A percentile compares a stretch with the other conserved stretches of the same genome.
Conservation (phyloP, 2,888 invertebrate genomes). For the Ectobius pallidus region DNA sequence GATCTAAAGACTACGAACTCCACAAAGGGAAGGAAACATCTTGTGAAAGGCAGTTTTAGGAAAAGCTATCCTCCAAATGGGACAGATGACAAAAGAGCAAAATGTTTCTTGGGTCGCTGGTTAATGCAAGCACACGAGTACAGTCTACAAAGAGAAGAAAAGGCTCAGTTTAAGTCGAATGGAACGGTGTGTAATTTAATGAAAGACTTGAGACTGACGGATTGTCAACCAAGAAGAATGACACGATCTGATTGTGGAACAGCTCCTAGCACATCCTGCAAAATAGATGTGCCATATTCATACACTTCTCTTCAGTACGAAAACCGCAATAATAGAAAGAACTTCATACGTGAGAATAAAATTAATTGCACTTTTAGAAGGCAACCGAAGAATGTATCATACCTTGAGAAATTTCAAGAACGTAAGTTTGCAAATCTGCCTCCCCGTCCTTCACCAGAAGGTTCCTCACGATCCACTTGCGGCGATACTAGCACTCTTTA, state of each 20-base stretch:
- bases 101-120: background rate
- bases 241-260: background rate
- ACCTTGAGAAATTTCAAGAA: slow-evolving; percentile 22
- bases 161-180: background rate
- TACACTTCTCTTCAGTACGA: background rate
- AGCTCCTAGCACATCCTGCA: background rate
- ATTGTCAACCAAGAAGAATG: background rate
- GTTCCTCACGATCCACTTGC: background rate
- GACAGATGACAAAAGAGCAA: background rate
- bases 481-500: background rate
- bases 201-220: background rate
- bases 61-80: background rate
- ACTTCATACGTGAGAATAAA: background rate
- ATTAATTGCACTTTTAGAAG: background rate
- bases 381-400: slow-evolving; percentile 5
- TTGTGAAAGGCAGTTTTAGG: background rate
- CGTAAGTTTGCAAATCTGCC: background rate
- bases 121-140: slow-evolving; percentile 1
- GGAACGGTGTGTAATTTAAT: background rate
- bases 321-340: background rate
- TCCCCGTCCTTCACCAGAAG: background rate
- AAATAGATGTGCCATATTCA: background rate
- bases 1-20: background rate
- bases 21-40: background rate
- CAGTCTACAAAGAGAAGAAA: background rate